phyloP scores from a whole-genome alignment of 2,888 invertebrate genomes.

The Cremastinae sp. region DNA sequence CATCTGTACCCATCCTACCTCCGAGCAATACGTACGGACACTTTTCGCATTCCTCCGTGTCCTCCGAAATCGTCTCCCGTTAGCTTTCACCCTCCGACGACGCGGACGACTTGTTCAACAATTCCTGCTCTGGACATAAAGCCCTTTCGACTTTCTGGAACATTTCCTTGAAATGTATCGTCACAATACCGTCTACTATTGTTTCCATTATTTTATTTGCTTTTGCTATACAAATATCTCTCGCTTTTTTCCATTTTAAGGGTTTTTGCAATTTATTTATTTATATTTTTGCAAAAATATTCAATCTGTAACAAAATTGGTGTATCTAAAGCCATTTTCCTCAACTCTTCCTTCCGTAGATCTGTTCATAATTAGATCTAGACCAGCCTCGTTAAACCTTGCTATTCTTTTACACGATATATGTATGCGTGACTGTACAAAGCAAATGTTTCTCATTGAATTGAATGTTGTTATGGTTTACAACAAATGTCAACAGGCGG shows the following conservation, averaged over 20 bases:
- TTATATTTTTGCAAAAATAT: too few relatives aligned
- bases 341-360: too few relatives aligned
- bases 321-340: too few relatives aligned
- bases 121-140: constrained; percentile 27
- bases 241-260: too few relatives aligned
- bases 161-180: constrained; percentile 4
- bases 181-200: neutral
- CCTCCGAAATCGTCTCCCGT: neutral
- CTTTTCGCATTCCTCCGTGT: constrained; percentile 11
- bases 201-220: too few relatives aligned
- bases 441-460: constrained; percentile 1
- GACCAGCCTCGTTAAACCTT: too few relatives aligned
- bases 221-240: too few relatives aligned
- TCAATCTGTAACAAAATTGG: too few relatives aligned
- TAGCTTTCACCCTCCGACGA: constrained; percentile 1
- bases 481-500: constrained; percentile 30
- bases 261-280: too few relatives aligned
- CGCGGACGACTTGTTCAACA: constrained; percentile 8
- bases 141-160: constrained; percentile 9
- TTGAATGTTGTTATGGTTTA: constrained; percentile 20
- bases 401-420: too few relatives aligned
- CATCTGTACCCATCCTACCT: constrained; percentile 39
- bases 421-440: too few relatives aligned
- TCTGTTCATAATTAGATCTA: too few relatives aligned
- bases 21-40: constrained; percentile 4